Conservation (phyloP, 2,797 vertebrate genomes). For the Sebastes jordani region DNA sequence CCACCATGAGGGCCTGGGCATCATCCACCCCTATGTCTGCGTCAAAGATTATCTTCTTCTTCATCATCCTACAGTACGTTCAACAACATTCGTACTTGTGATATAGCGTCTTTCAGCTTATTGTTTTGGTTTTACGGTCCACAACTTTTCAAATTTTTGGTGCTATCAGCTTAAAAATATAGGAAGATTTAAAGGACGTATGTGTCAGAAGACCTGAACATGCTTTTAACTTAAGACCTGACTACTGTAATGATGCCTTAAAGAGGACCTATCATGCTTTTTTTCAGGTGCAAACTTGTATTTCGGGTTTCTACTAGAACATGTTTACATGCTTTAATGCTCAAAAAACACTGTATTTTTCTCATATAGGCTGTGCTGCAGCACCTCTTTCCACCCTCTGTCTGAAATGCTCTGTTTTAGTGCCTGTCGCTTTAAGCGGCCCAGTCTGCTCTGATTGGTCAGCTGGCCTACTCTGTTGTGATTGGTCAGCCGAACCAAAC, state of each 20-base stretch:
- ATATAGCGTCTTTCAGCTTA: background rate
- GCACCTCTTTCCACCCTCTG: too few relatives aligned
- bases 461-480: too few relatives aligned
- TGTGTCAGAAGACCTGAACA: background rate
- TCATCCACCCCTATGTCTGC: slow-evolving; percentile 70
- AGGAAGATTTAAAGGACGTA: background rate
- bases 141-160: background rate
- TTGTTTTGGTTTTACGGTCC: background rate
- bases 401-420: too few relatives aligned
- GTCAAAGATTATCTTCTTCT: slow-evolving; percentile 63
- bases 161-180: background rate
- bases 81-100: background rate
- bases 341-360: too few relatives aligned
- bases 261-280: too few relatives aligned
- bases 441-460: too few relatives aligned
- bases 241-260: background rate
- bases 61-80: slow-evolving; percentile 31
- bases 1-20: slow-evolving; percentile 88
- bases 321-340: too few relatives aligned
- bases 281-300: too few relatives aligned
- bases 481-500: too few relatives aligned
- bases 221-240: background rate
- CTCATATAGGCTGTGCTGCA: too few relatives aligned
- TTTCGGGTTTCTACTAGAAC: too few relatives aligned
- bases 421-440: too few relatives aligned